Evolutionary conservation across 2,797 vertebrate genomes (phyloP).

Genomic region (Phrynocephalus forsythii): DNA sequence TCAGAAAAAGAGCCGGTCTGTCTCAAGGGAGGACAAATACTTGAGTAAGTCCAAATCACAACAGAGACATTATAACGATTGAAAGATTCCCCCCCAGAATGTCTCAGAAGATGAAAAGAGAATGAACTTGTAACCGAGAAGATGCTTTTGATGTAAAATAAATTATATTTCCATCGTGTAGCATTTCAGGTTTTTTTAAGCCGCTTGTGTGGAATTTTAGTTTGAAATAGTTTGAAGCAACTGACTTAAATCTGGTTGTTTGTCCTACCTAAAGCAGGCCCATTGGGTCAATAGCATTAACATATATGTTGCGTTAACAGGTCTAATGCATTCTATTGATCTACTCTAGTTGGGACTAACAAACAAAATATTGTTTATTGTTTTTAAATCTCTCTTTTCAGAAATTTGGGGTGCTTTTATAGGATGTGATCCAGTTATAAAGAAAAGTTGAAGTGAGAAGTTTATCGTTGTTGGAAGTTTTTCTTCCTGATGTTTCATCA

Average conservation of each 20-base stretch:
- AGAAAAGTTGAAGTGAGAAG: neutral
- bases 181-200: neutral
- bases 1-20: slow-evolving; percentile 22
- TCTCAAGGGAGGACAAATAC: slow-evolving; percentile 20
- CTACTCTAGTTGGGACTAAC: too few species aligned
- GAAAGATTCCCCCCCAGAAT: neutral
- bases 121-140: neutral
- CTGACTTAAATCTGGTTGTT: too few species aligned
- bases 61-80: neutral
- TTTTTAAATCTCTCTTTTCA: neutral
- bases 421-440: neutral
- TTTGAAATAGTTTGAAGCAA: neutral
- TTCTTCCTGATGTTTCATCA: too few species aligned
- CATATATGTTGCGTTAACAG: too few species aligned
- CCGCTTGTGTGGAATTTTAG: neutral
- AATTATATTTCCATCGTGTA: neutral
- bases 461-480: too few species aligned
- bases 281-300: too few species aligned
- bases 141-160: neutral
- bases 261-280: too few species aligned
- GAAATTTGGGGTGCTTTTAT: neutral
- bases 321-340: too few species aligned
- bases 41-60: slow-evolving; percentile 14
- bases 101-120: slow-evolving; percentile 17
- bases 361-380: neutral